Percentiles rank a stretch among this genome's conserved stretches.
Evolutionary conservation across 2,113 vertebrate genomes (phyloP).

Genomic region (Proteles cristata): DNA sequence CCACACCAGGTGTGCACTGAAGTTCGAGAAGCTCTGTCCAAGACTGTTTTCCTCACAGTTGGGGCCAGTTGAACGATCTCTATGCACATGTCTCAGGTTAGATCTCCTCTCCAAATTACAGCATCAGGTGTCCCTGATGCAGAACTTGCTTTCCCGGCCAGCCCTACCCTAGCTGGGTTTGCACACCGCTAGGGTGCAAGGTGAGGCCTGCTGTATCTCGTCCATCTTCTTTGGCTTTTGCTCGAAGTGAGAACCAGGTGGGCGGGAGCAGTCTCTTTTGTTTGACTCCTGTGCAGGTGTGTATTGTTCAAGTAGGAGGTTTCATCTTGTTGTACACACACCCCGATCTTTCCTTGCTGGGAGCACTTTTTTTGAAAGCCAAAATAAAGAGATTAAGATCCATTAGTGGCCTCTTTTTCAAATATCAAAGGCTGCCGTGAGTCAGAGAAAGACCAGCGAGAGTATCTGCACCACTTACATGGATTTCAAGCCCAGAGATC

Average conservation of each 20-base stretch:
- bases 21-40: not conserved
- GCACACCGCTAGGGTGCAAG: not conserved
- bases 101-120: not conserved
- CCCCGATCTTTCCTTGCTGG: slow-evolving; percentile 77
- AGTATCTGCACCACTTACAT: not conserved
- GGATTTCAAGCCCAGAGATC: slow-evolving; percentile 28
- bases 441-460: slow-evolving; percentile 44
- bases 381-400: slow-evolving; percentile 69
- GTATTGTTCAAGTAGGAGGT: slow-evolving; percentile 53
- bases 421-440: slow-evolving; percentile 68
- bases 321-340: slow-evolving; percentile 48
- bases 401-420: slow-evolving; percentile 54
- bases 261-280: slow-evolving; percentile 42
- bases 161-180: not conserved
- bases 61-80: not conserved
- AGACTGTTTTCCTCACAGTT: not conserved
- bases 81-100: not conserved
- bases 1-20: not conserved
- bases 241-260: slow-evolving; percentile 67
- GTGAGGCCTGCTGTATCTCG: not conserved
- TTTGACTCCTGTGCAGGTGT: slow-evolving; percentile 47
- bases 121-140: not conserved
- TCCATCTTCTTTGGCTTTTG: not conserved
- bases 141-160: not conserved
- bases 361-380: slow-evolving; percentile 57